Conservation (phyloP, 1,140 invertebrate species). For the Monochamus saltuarius region DNA sequence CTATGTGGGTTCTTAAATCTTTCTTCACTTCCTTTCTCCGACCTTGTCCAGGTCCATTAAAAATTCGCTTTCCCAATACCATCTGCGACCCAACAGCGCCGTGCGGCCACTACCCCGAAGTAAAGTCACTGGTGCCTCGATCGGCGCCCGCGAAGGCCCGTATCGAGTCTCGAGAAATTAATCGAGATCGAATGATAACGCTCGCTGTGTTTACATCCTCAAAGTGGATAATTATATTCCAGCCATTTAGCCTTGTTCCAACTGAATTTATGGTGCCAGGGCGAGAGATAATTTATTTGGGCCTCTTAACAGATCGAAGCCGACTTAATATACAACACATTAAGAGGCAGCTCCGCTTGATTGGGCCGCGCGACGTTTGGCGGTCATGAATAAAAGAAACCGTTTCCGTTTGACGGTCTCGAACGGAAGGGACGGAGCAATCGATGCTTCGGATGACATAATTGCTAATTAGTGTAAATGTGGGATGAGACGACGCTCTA, state of each 20-base stretch:
- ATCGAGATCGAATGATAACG: slow-evolving; percentile 15
- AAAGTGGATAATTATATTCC: slow-evolving; percentile 16
- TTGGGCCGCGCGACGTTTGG: background rate
- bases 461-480: background rate
- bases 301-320: slow-evolving; percentile 5
- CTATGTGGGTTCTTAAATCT: too few relatives aligned
- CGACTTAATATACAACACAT: slow-evolving; percentile 14
- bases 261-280: slow-evolving; percentile 5
- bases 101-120: too few relatives aligned
- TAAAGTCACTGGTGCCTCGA: too few relatives aligned
- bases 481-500: too few relatives aligned
- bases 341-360: background rate
- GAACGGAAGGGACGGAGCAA: background rate
- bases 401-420: slow-evolving; percentile 1
- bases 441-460: slow-evolving; percentile 4
- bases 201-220: slow-evolving; percentile 13
- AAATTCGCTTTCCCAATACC: too few relatives aligned
- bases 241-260: background rate
- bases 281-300: slow-evolving; percentile 4
- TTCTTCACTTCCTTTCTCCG: too few relatives aligned
- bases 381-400: slow-evolving; percentile 11
- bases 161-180: slow-evolving; percentile 15
- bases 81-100: too few relatives aligned
- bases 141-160: too few relatives aligned
- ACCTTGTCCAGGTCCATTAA: too few relatives aligned